Base-by-base conservation (phyloP, 2,113 vertebrate species). In the Diadophis punctatus region DNA sequence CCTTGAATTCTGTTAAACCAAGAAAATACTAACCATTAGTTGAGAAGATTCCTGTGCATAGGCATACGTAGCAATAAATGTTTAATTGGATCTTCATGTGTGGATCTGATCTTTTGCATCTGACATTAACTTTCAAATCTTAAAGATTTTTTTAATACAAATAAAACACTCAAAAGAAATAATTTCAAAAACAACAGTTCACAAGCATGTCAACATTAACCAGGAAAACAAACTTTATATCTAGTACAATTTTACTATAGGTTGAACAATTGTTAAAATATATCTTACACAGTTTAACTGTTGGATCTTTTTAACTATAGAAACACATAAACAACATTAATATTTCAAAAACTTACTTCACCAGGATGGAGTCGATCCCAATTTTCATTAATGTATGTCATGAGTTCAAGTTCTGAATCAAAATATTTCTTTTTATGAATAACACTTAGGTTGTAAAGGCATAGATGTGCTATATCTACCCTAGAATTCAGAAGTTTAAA, bases 351-450 rank as follows among this genome's bases (percentile, higher is more conserved):
- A 96, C 96, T 95, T 97, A 99, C 99, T 98, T 99, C 98, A 91
- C 98, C 98, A 93, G 99, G 98, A 97, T 99, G 99, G 91, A 99
- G 97, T 95, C 98, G 98, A 95, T 99, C 98, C 99, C 99, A 99
- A 97, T 99, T 99, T 94, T 99, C 98, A 96, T 99, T 99, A 97
- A 99, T 99, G 94, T 99, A 99, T 93, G 98, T 97, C 98, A 99
- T 99, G 94, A 99, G 98, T 96, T 99, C 98, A 97, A 99, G 98
- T 97, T 99, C 99, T 1, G 98, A 99, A 97, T 99, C 99, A 97
- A 99, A 99, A 93, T 99, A 99, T 97, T 99, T 99, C 98, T 99
- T 99, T 97, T 99, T 99, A 97, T 99, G 98, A 97, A 99, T 99
- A 97, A 99, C 98, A 97, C 99, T 99, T 97, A 99, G 97, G 97